Conservation (phyloP, 2,797 vertebrate species). For the Rhinichthys osculus region DNA sequence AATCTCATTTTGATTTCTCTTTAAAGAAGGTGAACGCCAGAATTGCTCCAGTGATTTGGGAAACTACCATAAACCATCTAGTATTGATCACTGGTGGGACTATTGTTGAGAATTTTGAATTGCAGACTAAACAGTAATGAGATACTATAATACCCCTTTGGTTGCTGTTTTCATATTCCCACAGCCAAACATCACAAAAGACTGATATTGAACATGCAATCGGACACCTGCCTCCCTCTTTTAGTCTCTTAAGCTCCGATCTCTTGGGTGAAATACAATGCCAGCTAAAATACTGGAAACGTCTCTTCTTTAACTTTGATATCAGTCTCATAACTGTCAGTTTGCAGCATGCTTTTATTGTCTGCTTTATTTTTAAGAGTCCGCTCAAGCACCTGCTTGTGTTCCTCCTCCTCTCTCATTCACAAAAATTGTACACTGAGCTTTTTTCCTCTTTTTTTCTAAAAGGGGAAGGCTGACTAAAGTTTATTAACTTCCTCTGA, state of each 20-base stretch:
- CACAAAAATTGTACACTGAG: conserved; percentile 79
- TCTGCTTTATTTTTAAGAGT: conserved; percentile 79
- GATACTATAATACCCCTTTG: conserved; percentile 35
- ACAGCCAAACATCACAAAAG: conserved; percentile 54
- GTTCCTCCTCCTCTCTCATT: conserved; percentile 72
- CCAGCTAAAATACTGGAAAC: conserved; percentile 68
- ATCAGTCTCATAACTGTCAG: conserved; percentile 78
- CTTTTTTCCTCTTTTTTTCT: conserved; percentile 53
- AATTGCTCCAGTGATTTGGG: background rate
- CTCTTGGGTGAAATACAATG: conserved; percentile 67
- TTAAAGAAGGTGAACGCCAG: conserved; percentile 8
- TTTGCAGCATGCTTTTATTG: conserved; percentile 70
- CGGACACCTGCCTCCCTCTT: conserved; percentile 39
- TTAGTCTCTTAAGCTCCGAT: conserved; percentile 36
- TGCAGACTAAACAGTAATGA: conserved; percentile 51
- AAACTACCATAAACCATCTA: background rate
- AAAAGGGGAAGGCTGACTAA: conserved; percentile 78
- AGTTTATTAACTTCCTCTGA: conserved; percentile 85
- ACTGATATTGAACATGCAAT: conserved; percentile 60
- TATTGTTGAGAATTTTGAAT: conserved; percentile 31
- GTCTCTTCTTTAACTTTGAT: conserved; percentile 77
- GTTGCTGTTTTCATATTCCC: conserved; percentile 51
- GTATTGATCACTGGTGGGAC: conserved; percentile 42
- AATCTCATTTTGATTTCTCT: conserved; percentile 7
- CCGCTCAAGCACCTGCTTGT: conserved; percentile 73